These are phyloP conservation scores for Athene noctua DNA, from an alignment of 2,113 vertebrate genomes.

Conservation along the genomic window DNA sequence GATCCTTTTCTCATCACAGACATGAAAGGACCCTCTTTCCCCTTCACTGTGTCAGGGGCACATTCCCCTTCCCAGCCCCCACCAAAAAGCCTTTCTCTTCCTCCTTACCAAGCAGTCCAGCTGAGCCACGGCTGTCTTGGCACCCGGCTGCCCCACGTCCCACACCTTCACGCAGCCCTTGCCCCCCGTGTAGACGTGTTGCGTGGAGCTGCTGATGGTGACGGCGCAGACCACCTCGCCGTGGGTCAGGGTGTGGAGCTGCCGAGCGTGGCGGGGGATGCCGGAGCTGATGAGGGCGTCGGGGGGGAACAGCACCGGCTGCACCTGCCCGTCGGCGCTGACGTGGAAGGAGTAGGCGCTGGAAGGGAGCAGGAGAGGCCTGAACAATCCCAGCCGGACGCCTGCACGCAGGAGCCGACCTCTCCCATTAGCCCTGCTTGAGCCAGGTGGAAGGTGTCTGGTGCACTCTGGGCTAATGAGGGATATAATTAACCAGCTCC, in stretches of 20 bases:
- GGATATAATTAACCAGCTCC: not conserved
- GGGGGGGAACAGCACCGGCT: conserved; percentile 87
- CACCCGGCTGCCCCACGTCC: not conserved
- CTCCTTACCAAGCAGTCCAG: not conserved
- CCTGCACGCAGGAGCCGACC: fast-evolving
- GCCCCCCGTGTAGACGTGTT: conserved; percentile 88
- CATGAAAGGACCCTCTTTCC: not conserved
- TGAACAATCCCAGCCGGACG: fast-evolving
- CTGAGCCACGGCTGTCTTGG: not conserved
- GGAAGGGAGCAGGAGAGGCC: not conserved
- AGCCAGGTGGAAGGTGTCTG: not conserved
- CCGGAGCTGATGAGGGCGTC: conserved; percentile 83
- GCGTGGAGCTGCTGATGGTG: conserved; percentile 89
- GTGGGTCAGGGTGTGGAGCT: conserved; percentile 86
- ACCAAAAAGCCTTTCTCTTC: not conserved
- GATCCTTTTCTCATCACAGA: too few species aligned
- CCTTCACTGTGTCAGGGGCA: too few species aligned
- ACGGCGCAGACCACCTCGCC: conserved; percentile 91
- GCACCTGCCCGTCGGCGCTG: conserved; percentile 91
- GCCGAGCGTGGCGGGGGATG: conserved; percentile 83
- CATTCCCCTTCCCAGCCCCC: not conserved
- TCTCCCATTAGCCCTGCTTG: fast-evolving
- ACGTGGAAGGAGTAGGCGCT: conserved; percentile 82
- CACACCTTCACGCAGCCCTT: conserved; percentile 86
- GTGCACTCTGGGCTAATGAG: not conserved